A percentile compares a stretch with the other conserved stretches of the same genome.
Evolutionary conservation across 1,140 invertebrate species (phyloP).

Genomic region (Eulimnadia texana): DNA sequence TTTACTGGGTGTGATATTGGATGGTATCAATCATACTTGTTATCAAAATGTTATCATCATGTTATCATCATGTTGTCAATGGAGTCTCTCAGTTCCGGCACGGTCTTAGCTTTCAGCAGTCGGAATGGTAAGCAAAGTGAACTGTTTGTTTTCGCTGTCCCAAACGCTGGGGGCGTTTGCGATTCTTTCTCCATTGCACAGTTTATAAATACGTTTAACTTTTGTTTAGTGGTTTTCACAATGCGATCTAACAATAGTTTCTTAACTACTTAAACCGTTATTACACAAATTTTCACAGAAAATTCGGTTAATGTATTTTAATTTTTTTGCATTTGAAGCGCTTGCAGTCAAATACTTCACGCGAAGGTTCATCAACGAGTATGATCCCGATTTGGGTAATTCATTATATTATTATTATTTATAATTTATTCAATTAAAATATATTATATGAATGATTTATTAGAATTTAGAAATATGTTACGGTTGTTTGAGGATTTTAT

Average conservation of each 20-base stretch:
- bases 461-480: neutral
- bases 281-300: no score
- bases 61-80: no score
- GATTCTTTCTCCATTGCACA: neutral
- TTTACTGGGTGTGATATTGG: no score
- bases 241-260: neutral
- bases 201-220: neutral
- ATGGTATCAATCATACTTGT: no score
- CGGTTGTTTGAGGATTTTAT: neutral
- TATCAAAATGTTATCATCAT: no score
- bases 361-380: conserved; percentile 33
- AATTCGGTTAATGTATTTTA: no score
- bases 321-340: no score
- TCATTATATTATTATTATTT: neutral
- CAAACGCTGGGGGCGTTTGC: neutral
- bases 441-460: neutral
- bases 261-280: no score
- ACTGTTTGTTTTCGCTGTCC: conserved; percentile 3
- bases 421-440: neutral
- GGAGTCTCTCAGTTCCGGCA: no score
- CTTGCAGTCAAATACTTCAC: conserved; percentile 35
- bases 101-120: neutral
- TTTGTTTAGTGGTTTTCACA: neutral
- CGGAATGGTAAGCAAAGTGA: conserved; percentile 3
- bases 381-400: conserved; percentile 33